Evolutionary conservation across 2,888 invertebrate genomes (phyloP), one percentile per base, ranked within the genome.

Genomic region (Drosophila antonietae): DNA sequence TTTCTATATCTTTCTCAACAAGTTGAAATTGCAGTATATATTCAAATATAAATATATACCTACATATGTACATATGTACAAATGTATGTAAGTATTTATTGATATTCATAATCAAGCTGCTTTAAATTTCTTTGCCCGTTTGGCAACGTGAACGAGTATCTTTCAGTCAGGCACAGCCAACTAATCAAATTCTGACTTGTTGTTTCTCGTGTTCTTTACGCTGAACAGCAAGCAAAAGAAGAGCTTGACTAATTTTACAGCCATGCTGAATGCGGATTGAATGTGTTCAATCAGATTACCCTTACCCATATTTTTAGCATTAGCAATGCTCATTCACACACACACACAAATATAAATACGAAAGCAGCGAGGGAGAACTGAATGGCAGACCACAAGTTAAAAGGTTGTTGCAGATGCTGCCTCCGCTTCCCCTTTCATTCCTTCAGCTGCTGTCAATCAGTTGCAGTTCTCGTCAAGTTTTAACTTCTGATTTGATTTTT

Each of bases 371-470:
- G 37, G 37, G 37, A 39, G 6, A 8, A 12, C 37, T n/a, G 39
- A 39, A 28, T 9, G 23, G 23, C 15, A 44, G 3, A 35, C 14
- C 44, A 52, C 12, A 35, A 57, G 46, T 52, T 61, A 39, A 31
- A 52, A 52, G 39, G 35, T 37, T 37, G 52, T 23, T 52, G 3
- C 9, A 35, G n/a, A 33, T 49, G 49, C 49, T 31, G 31, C 47
- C 8, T n/a, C n/a, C 31, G 23, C 23, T 6, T 35, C n/a, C 3
- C n/a, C 46, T 12, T 14, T 33, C 43, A 20, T 47, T 41, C 53
- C n/a, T 53, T 3, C 15, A 14, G 15, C 15, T 8, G 8, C 41
- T 58, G 68, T 68, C 68, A 68, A 68, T 72, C 71, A 69, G 49
- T 64, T 63, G 55, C 69, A 71, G 58, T 49, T 31, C 46, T 39